Conservation (phyloP, 2,113 vertebrate genomes). For the Anolis carolinensis region DNA sequence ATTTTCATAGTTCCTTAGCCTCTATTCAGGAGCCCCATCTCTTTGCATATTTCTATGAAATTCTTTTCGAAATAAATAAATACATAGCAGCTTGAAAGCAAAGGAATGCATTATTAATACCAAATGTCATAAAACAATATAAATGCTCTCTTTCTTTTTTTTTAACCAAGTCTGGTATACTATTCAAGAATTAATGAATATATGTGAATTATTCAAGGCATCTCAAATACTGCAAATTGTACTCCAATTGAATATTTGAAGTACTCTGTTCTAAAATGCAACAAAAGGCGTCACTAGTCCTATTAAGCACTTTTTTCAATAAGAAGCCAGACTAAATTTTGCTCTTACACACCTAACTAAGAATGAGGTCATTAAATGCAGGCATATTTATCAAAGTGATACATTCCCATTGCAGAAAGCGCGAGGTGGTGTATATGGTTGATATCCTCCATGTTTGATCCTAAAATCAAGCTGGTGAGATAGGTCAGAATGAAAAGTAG, state of each 20-base stretch:
- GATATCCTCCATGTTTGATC: too few species aligned
- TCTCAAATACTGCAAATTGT: slow-evolving; percentile 74
- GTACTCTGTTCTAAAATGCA: slow-evolving; percentile 59
- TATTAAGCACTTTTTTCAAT: too few species aligned
- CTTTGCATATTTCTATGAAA: slow-evolving; percentile 62
- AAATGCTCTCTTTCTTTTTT: slow-evolving; percentile 70
- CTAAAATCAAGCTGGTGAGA: too few species aligned
- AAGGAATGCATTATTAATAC: slow-evolving; percentile 77
- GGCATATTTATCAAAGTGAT: too few species aligned
- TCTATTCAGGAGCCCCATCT: slow-evolving; percentile 63
- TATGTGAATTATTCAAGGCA: slow-evolving; percentile 73
- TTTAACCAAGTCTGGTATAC: slow-evolving; percentile 67
- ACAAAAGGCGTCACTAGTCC: slow-evolving; percentile 55
- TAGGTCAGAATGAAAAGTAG: too few species aligned
- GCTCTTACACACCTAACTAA: too few species aligned
- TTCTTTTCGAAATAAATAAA: slow-evolving; percentile 19
- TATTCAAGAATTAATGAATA: slow-evolving; percentile 78
- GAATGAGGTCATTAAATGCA: too few species aligned
- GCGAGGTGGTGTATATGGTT: too few species aligned
- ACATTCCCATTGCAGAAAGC: too few species aligned
- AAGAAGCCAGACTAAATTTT: too few species aligned
- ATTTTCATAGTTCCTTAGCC: slow-evolving; percentile 62
- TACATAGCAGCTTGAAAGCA: slow-evolving; percentile 63
- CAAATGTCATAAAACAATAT: slow-evolving; percentile 73
- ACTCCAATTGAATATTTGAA: slow-evolving; percentile 75